phyloP scores from a whole-genome alignment of 1,140 invertebrate species.

The Trichonephila inaurata region DNA sequence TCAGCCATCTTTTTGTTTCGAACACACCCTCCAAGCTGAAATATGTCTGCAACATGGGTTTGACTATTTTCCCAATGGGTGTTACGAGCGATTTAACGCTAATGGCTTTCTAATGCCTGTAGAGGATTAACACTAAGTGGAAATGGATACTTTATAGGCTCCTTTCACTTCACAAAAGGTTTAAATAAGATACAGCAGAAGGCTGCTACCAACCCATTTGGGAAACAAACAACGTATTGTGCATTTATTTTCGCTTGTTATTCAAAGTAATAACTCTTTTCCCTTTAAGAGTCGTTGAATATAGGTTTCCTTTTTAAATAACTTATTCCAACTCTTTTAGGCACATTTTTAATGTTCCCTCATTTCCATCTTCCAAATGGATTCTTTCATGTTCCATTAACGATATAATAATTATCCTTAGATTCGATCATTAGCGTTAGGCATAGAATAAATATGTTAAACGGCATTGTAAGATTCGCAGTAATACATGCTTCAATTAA shows the following conservation, averaged over 20 bases:
- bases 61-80: constrained; percentile 12
- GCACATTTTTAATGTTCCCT: background rate
- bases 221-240: constrained; percentile 14
- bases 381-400: constrained; percentile 19
- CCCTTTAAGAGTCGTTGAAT: background rate
- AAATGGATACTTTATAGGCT: constrained; percentile 67
- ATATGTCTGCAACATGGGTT: background rate
- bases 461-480: background rate
- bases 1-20: too few relatives aligned
- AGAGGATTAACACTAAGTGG: constrained; percentile 55
- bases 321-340: background rate
- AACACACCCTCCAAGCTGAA: background rate
- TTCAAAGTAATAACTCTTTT: constrained; percentile 18
- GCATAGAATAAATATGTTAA: constrained; percentile 19
- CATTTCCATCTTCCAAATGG: background rate
- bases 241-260: background rate
- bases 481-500: constrained; percentile 21
- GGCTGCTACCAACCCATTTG: background rate
- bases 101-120: constrained; percentile 54
- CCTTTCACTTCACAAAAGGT: background rate
- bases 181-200: background rate
- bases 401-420: constrained; percentile 37
- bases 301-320: constrained; percentile 1
- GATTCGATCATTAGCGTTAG: constrained; percentile 29
- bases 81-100: constrained; percentile 33